Percentiles rank a stretch among this genome's conserved stretches.
phyloP scores from a whole-genome alignment of 2,888 invertebrate genomes.

The Cyclophora punctaria region DNA sequence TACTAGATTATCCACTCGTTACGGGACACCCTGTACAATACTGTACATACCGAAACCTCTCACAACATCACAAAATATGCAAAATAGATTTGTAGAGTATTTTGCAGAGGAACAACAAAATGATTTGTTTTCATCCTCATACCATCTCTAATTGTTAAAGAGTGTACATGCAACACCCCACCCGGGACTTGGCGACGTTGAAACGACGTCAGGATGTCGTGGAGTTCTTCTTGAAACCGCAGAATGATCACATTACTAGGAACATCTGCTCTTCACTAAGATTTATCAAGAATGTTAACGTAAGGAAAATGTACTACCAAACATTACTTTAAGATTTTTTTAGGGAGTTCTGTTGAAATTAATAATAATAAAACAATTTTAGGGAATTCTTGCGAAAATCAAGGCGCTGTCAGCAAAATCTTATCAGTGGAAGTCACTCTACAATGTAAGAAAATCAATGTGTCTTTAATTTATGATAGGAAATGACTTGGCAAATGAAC shows the following conservation, averaged over 20 bases:
- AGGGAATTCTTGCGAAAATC: slow-evolving; percentile 79
- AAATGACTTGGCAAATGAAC: neutral
- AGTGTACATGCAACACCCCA: slow-evolving; percentile 81
- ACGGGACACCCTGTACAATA: no score
- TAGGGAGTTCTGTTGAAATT: no score
- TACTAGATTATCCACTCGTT: no score
- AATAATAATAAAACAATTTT: slow-evolving; percentile 17
- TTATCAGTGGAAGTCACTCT: slow-evolving; percentile 81
- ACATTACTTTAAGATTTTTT: neutral
- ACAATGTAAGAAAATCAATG: slow-evolving; percentile 69
- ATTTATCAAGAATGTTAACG: slow-evolving; percentile 77
- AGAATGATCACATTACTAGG: slow-evolving; percentile 76
- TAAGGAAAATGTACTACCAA: slow-evolving; percentile 35
- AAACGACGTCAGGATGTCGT: slow-evolving; percentile 81
- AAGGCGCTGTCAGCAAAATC: slow-evolving; percentile 77
- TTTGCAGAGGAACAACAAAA: no score
- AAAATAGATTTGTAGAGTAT: no score
- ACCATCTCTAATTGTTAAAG: slow-evolving; percentile 43
- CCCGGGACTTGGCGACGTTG: slow-evolving; percentile 75
- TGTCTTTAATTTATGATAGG: neutral
- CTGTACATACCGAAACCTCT: no score
- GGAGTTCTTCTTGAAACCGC: slow-evolving; percentile 77
- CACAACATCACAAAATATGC: no score
- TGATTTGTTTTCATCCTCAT: no score
- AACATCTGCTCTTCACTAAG: slow-evolving; percentile 77